A percentile compares a stretch with the other conserved stretches of the same genome.
Evolutionary conservation across 2,797 vertebrate species (phyloP).

Genomic region (Rhyacichthys aspro): DNA sequence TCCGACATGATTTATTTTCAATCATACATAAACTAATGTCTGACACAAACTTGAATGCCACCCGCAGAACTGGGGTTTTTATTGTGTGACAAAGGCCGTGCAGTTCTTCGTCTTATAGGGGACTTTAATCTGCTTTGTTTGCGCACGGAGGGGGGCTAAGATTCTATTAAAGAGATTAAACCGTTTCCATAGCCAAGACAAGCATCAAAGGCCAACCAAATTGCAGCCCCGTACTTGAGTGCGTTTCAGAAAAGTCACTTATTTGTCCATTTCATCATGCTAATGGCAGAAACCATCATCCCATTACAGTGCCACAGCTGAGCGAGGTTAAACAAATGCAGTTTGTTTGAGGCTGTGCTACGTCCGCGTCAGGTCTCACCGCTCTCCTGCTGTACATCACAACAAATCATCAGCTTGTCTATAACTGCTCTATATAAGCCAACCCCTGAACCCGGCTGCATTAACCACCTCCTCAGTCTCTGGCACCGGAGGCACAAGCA

Average conservation of each 20-base stretch:
- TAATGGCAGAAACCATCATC: slow-evolving; percentile 80
- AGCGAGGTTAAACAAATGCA: slow-evolving; percentile 77
- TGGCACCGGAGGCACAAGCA: slow-evolving; percentile 16
- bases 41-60: slow-evolving; percentile 36
- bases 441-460: slow-evolving; percentile 61
- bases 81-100: slow-evolving; percentile 51
- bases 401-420: slow-evolving; percentile 75
- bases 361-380: slow-evolving; percentile 59
- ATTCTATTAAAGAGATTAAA: slow-evolving; percentile 82
- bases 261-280: slow-evolving; percentile 86
- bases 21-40: not conserved
- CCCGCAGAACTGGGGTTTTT: slow-evolving; percentile 55
- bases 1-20: slow-evolving; percentile 4
- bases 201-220: slow-evolving; percentile 84
- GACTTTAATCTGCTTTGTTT: slow-evolving; percentile 77
- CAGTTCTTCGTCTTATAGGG: slow-evolving; percentile 59
- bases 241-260: slow-evolving; percentile 78
- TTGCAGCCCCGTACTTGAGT: slow-evolving; percentile 72
- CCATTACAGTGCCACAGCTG: slow-evolving; percentile 72
- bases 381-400: slow-evolving; percentile 56
- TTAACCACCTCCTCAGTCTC: slow-evolving; percentile 54
- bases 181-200: slow-evolving; percentile 81
- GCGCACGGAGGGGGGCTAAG: slow-evolving; percentile 48
- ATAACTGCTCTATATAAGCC: slow-evolving; percentile 61
- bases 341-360: slow-evolving; percentile 73